Conservation (phyloP, 2,888 invertebrate genomes). For the Pseudococcus viburni region DNA sequence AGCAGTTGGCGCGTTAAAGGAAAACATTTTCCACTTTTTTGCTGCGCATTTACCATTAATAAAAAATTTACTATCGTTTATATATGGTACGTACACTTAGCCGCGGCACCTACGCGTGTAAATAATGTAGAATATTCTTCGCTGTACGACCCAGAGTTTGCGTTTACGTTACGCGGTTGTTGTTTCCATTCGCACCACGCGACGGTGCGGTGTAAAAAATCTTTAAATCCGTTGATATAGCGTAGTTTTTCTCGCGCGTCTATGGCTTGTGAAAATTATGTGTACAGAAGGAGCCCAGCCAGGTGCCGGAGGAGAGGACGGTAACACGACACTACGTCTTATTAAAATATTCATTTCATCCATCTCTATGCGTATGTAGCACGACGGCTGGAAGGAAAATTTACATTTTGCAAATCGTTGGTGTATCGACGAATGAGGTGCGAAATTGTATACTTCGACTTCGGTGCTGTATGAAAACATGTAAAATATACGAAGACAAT, state of each 20-base stretch:
- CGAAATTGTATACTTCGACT: slow-evolving; percentile 3
- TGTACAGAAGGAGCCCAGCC: not conserved
- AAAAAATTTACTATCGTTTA: slow-evolving; percentile 33
- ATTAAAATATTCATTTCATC: slow-evolving; percentile 44
- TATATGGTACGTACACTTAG: not conserved
- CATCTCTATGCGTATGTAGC: not conserved
- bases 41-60: slow-evolving; percentile 9
- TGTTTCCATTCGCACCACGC: not conserved
- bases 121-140: slow-evolving; percentile 18
- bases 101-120: not conserved
- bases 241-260: slow-evolving; percentile 30
- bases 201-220: not conserved
- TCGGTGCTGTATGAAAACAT: slow-evolving; percentile 4
- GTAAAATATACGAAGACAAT: not conserved
- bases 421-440: slow-evolving; percentile 21
- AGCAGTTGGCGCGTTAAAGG: not conserved
- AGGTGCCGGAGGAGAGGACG: not conserved
- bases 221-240: slow-evolving; percentile 37
- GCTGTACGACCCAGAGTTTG: not conserved
- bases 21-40: not conserved
- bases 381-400: slow-evolving; percentile 17
- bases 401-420: slow-evolving; percentile 34
- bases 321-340: slow-evolving; percentile 20
- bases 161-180: not conserved
- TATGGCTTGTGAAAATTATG: slow-evolving; percentile 4